Conservation (phyloP, 2,113 vertebrate genomes). For the Heterotilapia buettikoferi region DNA sequence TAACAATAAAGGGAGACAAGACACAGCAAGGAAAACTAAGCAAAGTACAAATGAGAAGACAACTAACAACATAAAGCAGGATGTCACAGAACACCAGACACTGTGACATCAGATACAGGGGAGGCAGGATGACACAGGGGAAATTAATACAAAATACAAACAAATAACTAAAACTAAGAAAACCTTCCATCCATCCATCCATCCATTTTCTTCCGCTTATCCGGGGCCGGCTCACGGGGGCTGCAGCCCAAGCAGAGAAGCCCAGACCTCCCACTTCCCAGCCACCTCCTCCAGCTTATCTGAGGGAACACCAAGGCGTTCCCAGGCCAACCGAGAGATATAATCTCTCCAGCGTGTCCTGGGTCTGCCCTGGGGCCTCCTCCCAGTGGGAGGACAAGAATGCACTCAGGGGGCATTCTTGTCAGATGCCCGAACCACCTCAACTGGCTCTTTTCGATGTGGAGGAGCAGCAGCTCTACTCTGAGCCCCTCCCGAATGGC, state of each 20-base stretch:
- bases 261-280: background rate
- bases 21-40: background rate
- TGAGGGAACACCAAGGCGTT: background rate
- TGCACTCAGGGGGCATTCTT: too few species aligned
- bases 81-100: background rate
- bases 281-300: background rate
- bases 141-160: background rate
- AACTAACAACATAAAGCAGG: background rate
- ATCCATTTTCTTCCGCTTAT: background rate
- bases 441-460: too few species aligned
- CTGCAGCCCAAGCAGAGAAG: background rate
- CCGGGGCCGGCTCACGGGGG: rapidly evolving
- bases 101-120: background rate
- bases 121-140: background rate
- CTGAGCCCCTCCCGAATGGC: rapidly evolving
- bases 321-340: too few species aligned
- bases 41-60: background rate
- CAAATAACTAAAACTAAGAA: background rate
- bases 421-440: too few species aligned
- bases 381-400: too few species aligned
- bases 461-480: background rate
- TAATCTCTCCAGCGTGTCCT: too few species aligned
- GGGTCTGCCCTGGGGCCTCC: too few species aligned
- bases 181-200: background rate
- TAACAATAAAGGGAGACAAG: background rate